A percentile compares a stretch with the other conserved stretches of the same genome.
Evolutionary conservation across 2,113 vertebrate genomes (phyloP).

Genomic region (Periophthalmodon schlosseri): DNA sequence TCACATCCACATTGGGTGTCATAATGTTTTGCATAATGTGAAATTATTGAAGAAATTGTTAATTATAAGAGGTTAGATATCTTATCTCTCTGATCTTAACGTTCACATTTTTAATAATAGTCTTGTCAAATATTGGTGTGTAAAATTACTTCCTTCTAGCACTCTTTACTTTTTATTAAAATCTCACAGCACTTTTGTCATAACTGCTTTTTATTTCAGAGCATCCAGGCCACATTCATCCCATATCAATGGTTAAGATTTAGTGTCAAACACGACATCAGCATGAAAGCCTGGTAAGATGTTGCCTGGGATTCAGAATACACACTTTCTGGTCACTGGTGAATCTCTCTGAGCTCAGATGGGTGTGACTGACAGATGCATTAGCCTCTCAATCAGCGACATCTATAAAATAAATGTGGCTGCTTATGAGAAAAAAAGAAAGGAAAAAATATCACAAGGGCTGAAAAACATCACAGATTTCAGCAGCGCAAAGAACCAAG

Average conservation of each 20-base stretch:
- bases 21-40: not conserved
- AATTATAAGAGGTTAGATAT: not conserved
- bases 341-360: too few relatives aligned
- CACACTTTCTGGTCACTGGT: too few relatives aligned
- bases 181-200: constrained; percentile 8
- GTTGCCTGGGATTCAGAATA: too few relatives aligned
- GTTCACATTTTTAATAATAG: constrained; percentile 7
- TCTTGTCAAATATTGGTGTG: not conserved
- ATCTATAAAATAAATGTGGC: too few relatives aligned
- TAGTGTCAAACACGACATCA: not conserved
- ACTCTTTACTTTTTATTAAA: not conserved
- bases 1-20: not conserved
- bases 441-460: too few relatives aligned
- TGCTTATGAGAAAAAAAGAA: too few relatives aligned
- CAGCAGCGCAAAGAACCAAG: too few relatives aligned
- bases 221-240: not conserved
- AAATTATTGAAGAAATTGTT: not conserved
- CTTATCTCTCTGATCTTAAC: not conserved
- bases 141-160: not conserved
- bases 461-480: too few relatives aligned
- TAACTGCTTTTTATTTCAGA: not conserved
- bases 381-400: too few relatives aligned
- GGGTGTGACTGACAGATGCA: too few relatives aligned
- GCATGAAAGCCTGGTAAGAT: not conserved
- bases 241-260: not conserved